Evolutionary conservation across 2,113 vertebrate species (phyloP).

Genomic region (Dasyprocta punctata): DNA sequence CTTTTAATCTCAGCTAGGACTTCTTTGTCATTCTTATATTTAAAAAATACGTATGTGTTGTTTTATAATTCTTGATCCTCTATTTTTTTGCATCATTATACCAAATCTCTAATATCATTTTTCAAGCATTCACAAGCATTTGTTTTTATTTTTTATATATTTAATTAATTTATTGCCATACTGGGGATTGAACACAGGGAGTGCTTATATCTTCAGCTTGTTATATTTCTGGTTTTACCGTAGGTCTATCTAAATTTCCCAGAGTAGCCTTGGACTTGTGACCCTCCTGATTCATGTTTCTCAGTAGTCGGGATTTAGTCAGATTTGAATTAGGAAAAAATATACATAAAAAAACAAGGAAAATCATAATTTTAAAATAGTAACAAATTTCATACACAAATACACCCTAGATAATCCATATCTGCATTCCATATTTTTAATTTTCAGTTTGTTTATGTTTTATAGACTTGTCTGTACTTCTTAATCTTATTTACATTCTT

Average conservation of each 20-base stretch:
- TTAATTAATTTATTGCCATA: not conserved
- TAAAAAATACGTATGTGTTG: not conserved
- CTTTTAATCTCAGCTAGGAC: not conserved
- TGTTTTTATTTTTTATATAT: not conserved
- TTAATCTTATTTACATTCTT: not conserved
- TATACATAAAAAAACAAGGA: not conserved
- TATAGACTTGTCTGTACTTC: not conserved
- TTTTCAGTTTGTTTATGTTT: not conserved
- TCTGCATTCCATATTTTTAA: not conserved
- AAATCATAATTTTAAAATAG: not conserved
- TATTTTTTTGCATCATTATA: not conserved
- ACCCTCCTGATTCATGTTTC: not conserved
- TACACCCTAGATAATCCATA: not conserved
- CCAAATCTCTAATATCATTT: not conserved
- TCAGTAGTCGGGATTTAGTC: not conserved
- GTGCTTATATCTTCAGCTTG: not conserved
- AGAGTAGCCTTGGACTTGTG: not conserved
- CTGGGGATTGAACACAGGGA: not conserved
- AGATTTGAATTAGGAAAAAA: not conserved
- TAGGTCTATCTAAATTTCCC: not conserved
- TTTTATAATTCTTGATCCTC: not conserved
- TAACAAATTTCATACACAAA: not conserved
- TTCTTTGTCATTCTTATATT: not conserved
- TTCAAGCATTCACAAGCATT: not conserved
- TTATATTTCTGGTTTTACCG: not conserved